These are phyloP conservation scores for Aphidius colemani DNA, from an alignment of 2,888 invertebrate species.

Conservation along the genomic window DNA sequence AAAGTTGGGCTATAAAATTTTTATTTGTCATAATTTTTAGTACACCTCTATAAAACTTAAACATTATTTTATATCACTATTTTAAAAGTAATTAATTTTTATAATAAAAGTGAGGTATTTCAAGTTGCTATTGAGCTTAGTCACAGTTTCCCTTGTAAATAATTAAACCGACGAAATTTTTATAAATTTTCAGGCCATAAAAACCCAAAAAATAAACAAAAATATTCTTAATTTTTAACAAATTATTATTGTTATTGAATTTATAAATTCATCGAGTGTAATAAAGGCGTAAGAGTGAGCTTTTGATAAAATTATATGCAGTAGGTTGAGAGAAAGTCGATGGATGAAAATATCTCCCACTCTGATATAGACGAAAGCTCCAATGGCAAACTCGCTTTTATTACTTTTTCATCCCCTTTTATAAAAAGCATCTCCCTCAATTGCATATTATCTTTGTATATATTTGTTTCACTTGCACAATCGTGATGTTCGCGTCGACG, in stretches of 20 bases:
- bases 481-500: conserved; percentile 43
- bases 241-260: too few species aligned
- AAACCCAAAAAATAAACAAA: too few species aligned
- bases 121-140: conserved; percentile 26
- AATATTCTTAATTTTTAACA: too few species aligned
- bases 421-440: conserved; percentile 30
- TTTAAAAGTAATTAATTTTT: background rate
- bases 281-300: conserved; percentile 8
- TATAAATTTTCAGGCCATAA: too few species aligned
- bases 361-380: conserved; percentile 47
- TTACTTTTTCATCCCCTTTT: conserved; percentile 52
- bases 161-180: too few species aligned
- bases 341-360: conserved; percentile 33
- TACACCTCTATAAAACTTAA: too few species aligned
- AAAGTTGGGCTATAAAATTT: too few species aligned
- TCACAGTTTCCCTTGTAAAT: too few species aligned
- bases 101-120: conserved; percentile 31
- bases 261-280: too few species aligned
- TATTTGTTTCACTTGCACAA: too few species aligned
- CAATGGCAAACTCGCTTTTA: conserved; percentile 46
- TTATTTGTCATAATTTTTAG: too few species aligned
- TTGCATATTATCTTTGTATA: background rate
- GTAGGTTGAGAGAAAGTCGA: conserved; percentile 1
- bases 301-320: conserved; percentile 14
- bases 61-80: too few species aligned